Base-by-base conservation (phyloP, 2,797 vertebrate species). In the Ibycter americanus region DNA sequence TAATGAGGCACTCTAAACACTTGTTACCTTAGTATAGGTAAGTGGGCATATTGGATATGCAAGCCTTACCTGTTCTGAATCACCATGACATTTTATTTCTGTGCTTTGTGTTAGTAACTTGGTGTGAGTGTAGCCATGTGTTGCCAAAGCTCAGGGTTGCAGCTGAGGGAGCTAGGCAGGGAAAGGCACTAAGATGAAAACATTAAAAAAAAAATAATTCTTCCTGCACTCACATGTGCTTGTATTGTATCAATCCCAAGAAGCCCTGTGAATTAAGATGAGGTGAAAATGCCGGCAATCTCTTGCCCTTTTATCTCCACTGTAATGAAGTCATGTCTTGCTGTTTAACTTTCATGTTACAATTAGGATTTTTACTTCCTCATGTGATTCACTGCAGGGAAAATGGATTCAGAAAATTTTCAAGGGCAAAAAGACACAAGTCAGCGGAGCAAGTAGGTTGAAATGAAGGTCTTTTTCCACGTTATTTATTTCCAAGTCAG, bases 321-420 rank as follows among this genome's bases (percentile, higher is more conserved):
- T 93, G 89, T 89, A 91, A 96, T 95, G 96, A 97, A 97, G 97
- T 97, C 83, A 92, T 87, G 92, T 92, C 96, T 97, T 95, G 93
- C 91, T 95, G 95, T 96, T 97, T 95, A 95, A 94, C 93, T 97
- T 97, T 90, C 91, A 61, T 86, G 92, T 84, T 90, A 51, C 92
- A 96, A 79, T 97, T 96, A 96, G 96, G 97, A 87, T 93, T 97
- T 97, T 97, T 88, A 79, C 95, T 98, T 98, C 93, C 97, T 93
- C 71, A 31, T 40, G 51, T 92, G 95, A 95, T 97, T 97, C 97
- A 83, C 95, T 86, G 87, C 79, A 91, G 84, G 82, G 91, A 96
- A 96, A 93, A 77, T 63, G 80, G 93, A 93, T 82, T 96, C 77
- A 74, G 93, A 88, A 96, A 88, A 91, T 67, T 88, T 97, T 96